phyloP scores from a whole-genome alignment of 2,113 vertebrate genomes.

The Pygoscelis antarcticus region DNA sequence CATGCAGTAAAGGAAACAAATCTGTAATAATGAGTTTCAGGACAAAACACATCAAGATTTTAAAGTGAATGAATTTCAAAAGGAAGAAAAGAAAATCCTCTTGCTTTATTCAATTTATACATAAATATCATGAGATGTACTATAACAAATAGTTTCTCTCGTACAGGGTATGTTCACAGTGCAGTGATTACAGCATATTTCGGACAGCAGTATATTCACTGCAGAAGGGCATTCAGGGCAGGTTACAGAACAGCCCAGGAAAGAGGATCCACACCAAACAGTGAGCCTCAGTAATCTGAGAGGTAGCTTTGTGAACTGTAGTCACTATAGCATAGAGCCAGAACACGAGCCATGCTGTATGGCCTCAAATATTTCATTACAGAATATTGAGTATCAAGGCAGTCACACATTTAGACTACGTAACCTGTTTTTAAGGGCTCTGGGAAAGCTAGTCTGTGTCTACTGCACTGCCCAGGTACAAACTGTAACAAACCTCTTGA shows the following conservation, averaged over 20 bases:
- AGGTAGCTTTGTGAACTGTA: background rate
- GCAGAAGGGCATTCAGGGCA: background rate
- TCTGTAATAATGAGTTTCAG: background rate
- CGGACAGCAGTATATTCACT: background rate
- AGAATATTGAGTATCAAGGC: background rate
- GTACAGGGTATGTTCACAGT: background rate
- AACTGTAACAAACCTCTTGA: background rate
- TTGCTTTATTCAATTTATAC: background rate
- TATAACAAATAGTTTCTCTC: background rate
- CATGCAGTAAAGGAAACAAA: background rate
- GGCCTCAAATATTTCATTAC: background rate
- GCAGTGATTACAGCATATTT: background rate
- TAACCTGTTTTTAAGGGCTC: background rate
- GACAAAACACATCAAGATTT: background rate
- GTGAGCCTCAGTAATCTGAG: background rate
- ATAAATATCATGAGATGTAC: background rate
- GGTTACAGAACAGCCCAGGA: background rate
- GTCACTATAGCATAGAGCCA: background rate
- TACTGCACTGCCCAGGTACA: background rate
- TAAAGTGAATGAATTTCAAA: background rate
- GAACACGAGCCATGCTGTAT: fast-evolving
- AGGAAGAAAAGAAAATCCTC: background rate
- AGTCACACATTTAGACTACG: background rate
- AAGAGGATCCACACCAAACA: background rate
- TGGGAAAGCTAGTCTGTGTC: background rate